Evolutionary conservation across 2,797 vertebrate species (phyloP).

Genomic region (Channa striata): DNA sequence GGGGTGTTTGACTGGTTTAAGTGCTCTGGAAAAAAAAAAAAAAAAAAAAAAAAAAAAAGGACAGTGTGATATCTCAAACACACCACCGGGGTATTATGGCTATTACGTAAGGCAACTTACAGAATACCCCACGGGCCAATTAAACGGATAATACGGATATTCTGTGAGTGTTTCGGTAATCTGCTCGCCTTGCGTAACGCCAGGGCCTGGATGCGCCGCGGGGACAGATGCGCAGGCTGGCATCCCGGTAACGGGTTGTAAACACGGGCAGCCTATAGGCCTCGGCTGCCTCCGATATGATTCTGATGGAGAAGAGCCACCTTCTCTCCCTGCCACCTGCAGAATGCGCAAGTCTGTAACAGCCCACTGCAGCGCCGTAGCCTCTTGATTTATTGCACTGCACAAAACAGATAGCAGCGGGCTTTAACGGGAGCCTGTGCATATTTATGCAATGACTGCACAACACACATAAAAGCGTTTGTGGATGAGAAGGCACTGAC

Average conservation of each 20-base stretch:
- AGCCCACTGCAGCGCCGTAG: slow-evolving; percentile 85
- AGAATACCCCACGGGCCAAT: slow-evolving; percentile 69
- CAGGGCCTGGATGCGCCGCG: slow-evolving; percentile 48
- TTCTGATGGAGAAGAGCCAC: slow-evolving; percentile 75
- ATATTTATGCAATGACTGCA: slow-evolving; percentile 36
- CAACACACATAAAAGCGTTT: neutral
- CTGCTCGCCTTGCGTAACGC: slow-evolving; percentile 65
- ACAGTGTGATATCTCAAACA: slow-evolving; percentile 41
- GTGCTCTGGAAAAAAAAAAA: too few relatives aligned
- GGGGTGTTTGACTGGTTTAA: slow-evolving; percentile 35
- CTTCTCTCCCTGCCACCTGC: slow-evolving; percentile 91
- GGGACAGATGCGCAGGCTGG: slow-evolving; percentile 68
- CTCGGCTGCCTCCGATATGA: slow-evolving; percentile 68
- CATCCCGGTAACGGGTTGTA: slow-evolving; percentile 60
- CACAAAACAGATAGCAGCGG: slow-evolving; percentile 70
- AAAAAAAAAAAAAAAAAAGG: too few relatives aligned
- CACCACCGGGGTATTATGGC: slow-evolving; percentile 38
- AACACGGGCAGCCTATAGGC: slow-evolving; percentile 72
- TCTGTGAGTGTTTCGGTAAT: slow-evolving; percentile 54
- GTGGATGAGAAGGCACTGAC: neutral
- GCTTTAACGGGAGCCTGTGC: slow-evolving; percentile 41
- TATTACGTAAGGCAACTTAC: slow-evolving; percentile 76
- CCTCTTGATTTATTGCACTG: slow-evolving; percentile 83
- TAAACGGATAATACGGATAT: slow-evolving; percentile 65
- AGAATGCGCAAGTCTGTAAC: slow-evolving; percentile 91